Conservation (phyloP, 2,113 vertebrate genomes). For the Salvelinus alpinus region DNA sequence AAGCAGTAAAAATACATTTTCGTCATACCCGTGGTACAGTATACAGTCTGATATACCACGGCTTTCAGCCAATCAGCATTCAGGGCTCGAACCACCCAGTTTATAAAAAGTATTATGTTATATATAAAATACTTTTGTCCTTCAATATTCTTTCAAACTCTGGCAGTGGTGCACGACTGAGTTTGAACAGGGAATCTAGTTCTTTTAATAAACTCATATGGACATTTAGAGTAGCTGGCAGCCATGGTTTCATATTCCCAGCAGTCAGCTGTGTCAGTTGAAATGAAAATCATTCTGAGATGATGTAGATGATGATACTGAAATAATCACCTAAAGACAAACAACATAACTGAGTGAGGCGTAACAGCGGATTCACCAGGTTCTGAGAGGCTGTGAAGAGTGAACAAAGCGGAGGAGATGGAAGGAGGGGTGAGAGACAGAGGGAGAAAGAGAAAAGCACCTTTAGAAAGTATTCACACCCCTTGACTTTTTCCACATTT, state of each 20-base stretch:
- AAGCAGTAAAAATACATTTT: too few relatives aligned
- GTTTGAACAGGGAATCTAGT: conserved; percentile 62
- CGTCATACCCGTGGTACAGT: too few relatives aligned
- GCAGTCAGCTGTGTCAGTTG: conserved; percentile 71
- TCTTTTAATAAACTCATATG: conserved; percentile 73
- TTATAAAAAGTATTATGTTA: neutral
- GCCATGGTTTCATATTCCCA: conserved; percentile 70
- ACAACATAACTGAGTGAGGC: conserved; percentile 61
- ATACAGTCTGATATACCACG: too few relatives aligned
- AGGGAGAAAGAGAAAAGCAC: too few relatives aligned
- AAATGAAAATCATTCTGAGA: conserved; percentile 68
- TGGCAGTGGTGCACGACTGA: conserved; percentile 62
- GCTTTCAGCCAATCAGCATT: too few relatives aligned
- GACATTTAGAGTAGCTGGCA: conserved; percentile 70
- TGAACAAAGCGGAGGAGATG: too few relatives aligned
- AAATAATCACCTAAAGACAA: conserved; percentile 63
- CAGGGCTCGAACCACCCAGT: too few relatives aligned
- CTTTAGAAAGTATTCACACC: too few relatives aligned
- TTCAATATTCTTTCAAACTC: conserved; percentile 63
- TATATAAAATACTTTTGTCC: conserved; percentile 58
- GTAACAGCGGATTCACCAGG: conserved; percentile 18
- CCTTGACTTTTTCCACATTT: too few relatives aligned
- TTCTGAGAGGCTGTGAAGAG: too few relatives aligned
- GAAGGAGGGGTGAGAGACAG: too few relatives aligned
- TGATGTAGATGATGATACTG: conserved; percentile 63